These are phyloP conservation scores for Podargus strigoides DNA, from an alignment of 2,797 vertebrate genomes.

Conservation along the genomic window DNA sequence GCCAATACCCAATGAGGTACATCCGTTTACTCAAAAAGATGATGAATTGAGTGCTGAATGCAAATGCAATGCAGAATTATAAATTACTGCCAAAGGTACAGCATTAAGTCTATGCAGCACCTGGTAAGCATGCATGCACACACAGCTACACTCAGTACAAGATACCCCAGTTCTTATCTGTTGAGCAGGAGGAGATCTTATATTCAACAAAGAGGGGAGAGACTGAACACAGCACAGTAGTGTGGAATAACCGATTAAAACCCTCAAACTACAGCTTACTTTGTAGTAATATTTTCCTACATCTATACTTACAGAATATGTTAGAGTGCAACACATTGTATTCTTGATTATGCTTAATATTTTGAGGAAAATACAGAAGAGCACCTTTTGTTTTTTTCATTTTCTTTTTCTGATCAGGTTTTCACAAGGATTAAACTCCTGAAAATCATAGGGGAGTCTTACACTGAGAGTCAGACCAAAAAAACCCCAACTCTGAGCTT, in stretches of 20 bases:
- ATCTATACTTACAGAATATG: not conserved
- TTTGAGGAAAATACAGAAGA: not conserved
- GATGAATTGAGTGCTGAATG: not conserved
- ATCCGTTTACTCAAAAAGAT: not conserved
- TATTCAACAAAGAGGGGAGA: not conserved
- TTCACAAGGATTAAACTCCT: not conserved
- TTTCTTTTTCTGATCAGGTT: not conserved
- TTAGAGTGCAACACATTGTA: not conserved
- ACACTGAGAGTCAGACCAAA: not conserved
- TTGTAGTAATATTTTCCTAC: not conserved
- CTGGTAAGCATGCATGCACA: not conserved
- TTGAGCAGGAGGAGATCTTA: not conserved
- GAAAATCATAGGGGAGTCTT: not conserved
- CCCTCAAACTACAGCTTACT: not conserved
- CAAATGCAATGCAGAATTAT: not conserved
- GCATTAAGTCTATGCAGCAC: not conserved
- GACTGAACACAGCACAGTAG: not conserved
- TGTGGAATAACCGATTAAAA: not conserved
- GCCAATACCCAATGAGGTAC: not conserved
- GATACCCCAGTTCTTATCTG: not conserved
- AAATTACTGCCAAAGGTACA: not conserved
- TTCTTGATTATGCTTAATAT: not conserved
- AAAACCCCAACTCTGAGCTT: not conserved
- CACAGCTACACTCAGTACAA: not conserved
- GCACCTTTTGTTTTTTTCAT: too few species aligned